A percentile compares a stretch with the other conserved stretches of the same genome.
Conservation (phyloP, 2,797 vertebrate species). For the Coilia nasus region DNA sequence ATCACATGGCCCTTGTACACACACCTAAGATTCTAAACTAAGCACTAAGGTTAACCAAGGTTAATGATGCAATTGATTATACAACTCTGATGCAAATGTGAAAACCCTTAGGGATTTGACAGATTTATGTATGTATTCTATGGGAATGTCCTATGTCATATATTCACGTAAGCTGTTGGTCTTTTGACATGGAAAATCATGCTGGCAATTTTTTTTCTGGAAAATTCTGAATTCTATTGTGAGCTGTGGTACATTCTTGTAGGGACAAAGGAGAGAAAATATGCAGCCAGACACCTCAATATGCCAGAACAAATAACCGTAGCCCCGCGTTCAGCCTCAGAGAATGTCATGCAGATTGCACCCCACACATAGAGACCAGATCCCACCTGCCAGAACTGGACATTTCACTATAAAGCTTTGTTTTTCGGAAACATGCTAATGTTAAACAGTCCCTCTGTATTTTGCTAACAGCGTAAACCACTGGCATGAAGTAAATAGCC, state of each 20-base stretch:
- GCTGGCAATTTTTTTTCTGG: neutral
- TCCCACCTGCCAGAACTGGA: constrained; percentile 54
- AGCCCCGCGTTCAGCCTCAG: constrained; percentile 44
- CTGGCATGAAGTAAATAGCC: constrained; percentile 36
- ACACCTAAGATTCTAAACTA: constrained; percentile 9
- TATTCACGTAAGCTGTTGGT: constrained; percentile 1
- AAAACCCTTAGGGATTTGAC: constrained; percentile 14
- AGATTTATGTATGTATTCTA: constrained; percentile 14
- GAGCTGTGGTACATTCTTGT: constrained; percentile 30
- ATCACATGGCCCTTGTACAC: neutral
- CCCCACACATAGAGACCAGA: constrained; percentile 46
- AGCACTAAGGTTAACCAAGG: constrained; percentile 4
- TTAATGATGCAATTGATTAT: neutral
- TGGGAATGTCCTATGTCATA: neutral
- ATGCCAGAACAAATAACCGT: constrained; percentile 51
- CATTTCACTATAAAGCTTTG: constrained; percentile 42
- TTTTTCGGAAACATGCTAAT: constrained; percentile 36
- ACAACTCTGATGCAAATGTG: constrained; percentile 4
- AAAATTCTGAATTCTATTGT: neutral
- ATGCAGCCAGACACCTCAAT: constrained; percentile 42
- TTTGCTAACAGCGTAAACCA: constrained; percentile 38
- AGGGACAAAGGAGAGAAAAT: constrained; percentile 34
- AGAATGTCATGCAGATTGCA: constrained; percentile 53
- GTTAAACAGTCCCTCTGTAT: constrained; percentile 45
- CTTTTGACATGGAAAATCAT: constrained; percentile 7